A percentile compares a stretch with the other conserved stretches of the same genome.
Evolutionary conservation across 2,797 vertebrate genomes (phyloP).

Genomic region (Hypotaenidia okinawae): DNA sequence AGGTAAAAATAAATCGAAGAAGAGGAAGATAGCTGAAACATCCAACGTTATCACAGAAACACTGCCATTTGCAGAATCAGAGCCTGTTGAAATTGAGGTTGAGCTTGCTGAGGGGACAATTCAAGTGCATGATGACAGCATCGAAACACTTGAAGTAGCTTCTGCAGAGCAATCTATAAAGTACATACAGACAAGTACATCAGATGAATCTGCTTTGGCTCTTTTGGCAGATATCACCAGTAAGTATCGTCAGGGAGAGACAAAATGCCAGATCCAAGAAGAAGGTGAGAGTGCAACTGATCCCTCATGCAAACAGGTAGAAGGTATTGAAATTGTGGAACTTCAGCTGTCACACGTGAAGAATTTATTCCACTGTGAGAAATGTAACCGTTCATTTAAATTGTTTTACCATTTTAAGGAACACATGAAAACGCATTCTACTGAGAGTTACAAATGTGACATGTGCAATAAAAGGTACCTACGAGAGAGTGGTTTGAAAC

Average conservation of each 20-base stretch:
- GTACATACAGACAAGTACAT: conserved; percentile 81
- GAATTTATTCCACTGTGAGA: conserved; percentile 92
- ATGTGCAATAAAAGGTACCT: conserved; percentile 95
- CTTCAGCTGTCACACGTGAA: conserved; percentile 94
- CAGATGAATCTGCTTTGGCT: conserved; percentile 92
- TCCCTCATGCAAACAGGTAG: conserved; percentile 87
- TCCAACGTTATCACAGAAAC: conserved; percentile 91
- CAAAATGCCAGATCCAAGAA: conserved; percentile 78
- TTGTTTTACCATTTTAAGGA: conserved; percentile 98
- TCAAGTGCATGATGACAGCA: conserved; percentile 82
- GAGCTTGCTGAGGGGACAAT: conserved; percentile 85
- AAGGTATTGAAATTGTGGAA: conserved; percentile 92
- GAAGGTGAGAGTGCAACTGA: conserved; percentile 79
- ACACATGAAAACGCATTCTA: conserved; percentile 94
- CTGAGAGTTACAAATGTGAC: conserved; percentile 90
- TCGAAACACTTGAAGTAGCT: conserved; percentile 80
- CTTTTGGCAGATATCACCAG: conserved; percentile 96
- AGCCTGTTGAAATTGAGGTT: conserved; percentile 90
- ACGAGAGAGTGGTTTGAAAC: conserved; percentile 93
- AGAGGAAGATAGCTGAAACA: conserved; percentile 85
- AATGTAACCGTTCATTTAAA: conserved; percentile 93
- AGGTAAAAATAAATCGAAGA: background rate
- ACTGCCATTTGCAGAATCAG: conserved; percentile 85
- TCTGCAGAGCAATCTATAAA: conserved; percentile 81
- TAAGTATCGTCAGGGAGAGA: conserved; percentile 91